Evolutionary conservation across 2,113 vertebrate genomes (phyloP), one percentile per base, ranked within the genome.

Genomic region (Silurus glanis): DNA sequence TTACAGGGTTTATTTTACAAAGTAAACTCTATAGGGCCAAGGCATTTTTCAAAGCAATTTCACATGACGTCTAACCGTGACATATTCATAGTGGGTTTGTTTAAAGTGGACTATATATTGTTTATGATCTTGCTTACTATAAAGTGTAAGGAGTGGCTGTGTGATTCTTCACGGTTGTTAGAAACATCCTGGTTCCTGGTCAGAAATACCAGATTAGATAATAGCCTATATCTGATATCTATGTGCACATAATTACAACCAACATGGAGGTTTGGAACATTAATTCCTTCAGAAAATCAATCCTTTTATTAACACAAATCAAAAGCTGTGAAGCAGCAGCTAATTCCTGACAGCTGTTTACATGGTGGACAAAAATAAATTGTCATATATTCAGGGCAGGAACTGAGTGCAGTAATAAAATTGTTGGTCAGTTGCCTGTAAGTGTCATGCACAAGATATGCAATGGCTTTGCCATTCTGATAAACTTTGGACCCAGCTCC

Each of bases 401-500:
- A 55, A 37, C 25, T n/a, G 21, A 72, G 13, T 74, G 69, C 59
- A 14, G 23, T n/a, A 76, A 72, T 83, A 74, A 74, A 74, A 56
- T 25, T 62, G 25, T 83, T 85, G 37, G 49, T 72, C 58, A 56
- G 28, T 14, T 58, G 12, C n/a, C 47, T 55, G 72, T 61, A 81
- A 61, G 86, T 61, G 28, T 17, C 25, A 21, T 19, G 23, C 14
- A 83, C 56, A 37, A 62, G 49, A 28, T 64, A 47, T 85, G 9
- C 23, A 6, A 67, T 45, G 6, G 17, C n/a, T n/a, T 88, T 0
- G 74, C 59, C 25, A 62, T 66, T 58, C 83, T 69, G 55, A 64
- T 45, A 61, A 66, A 85, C 87, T 82, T 88, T 80, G 82, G 78
- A 83, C 80, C 49, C 23, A 4, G n/a, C 86, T 58, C 59, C 61